Evolutionary conservation across 2,797 vertebrate species (phyloP).

Genomic region (Protonibea diacanthus): DNA sequence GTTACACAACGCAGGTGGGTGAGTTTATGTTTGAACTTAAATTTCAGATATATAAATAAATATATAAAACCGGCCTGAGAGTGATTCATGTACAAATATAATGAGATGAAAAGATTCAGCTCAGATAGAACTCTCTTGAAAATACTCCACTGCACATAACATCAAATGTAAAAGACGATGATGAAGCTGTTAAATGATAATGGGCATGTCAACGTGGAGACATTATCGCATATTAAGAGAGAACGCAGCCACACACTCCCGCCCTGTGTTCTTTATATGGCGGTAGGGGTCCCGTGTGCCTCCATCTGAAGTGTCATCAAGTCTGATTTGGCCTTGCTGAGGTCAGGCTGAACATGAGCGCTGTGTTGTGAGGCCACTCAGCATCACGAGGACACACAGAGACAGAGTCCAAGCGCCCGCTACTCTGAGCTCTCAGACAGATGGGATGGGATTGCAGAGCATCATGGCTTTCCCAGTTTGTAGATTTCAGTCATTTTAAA

Average conservation of each 20-base stretch:
- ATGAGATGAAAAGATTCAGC: not conserved
- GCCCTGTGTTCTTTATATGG: conserved; percentile 18
- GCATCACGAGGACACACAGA: conserved; percentile 44
- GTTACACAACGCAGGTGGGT: not conserved
- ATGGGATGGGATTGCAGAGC: conserved; percentile 63
- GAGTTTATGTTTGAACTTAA: not conserved
- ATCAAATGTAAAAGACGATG: conserved; percentile 5
- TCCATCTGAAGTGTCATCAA: conserved; percentile 57
- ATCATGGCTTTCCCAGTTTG: conserved; percentile 48
- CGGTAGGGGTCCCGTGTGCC: conserved; percentile 32
- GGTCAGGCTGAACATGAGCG: conserved; percentile 68
- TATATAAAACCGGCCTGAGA: too few relatives aligned
- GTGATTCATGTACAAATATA: not conserved
- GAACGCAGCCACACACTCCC: not conserved
- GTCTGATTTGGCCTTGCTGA: conserved; percentile 48
- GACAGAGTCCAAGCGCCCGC: conserved; percentile 49
- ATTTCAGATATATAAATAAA: not conserved
- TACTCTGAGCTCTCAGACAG: conserved; percentile 57
- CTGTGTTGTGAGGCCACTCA: conserved; percentile 61
- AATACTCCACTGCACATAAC: conserved; percentile 8
- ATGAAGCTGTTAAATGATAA: conserved; percentile 6
- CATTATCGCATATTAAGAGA: conserved; percentile 15
- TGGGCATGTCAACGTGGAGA: conserved; percentile 3
- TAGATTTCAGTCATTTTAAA: conserved; percentile 55
- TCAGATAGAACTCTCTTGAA: not conserved